phyloP scores from a whole-genome alignment of 2,888 invertebrate genomes.

The Eupeodes luniger region DNA sequence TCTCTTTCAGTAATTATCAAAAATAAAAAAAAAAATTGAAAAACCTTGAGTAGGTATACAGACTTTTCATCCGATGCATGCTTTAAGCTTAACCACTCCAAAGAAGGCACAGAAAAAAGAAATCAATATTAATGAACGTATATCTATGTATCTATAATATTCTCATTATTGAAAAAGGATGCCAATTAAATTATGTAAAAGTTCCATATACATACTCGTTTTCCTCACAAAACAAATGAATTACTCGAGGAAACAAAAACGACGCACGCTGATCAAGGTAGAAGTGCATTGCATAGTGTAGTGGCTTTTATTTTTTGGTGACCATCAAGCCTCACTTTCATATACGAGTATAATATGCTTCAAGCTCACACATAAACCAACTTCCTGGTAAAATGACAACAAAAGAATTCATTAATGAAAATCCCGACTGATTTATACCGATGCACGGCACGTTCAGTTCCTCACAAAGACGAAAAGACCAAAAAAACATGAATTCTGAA shows the following conservation, averaged over 20 bases:
- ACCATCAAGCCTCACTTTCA: not conserved
- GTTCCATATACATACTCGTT: not conserved
- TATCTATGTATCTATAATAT: not conserved
- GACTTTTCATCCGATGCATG: not conserved
- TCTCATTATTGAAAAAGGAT: constrained; percentile 27
- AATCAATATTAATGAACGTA: constrained; percentile 12
- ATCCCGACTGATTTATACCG: constrained; percentile 3
- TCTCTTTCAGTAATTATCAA: too few species aligned
- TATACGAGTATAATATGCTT: too few species aligned
- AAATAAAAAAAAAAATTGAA: not conserved
- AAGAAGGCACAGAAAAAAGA: not conserved
- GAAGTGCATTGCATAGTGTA: not conserved
- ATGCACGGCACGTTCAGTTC: not conserved
- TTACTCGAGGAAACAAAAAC: not conserved
- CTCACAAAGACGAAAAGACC: not conserved
- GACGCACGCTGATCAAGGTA: not conserved
- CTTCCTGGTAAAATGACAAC: constrained; percentile 28
- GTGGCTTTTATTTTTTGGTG: not conserved
- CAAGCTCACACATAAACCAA: not conserved
- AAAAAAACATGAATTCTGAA: not conserved
- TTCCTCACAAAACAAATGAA: not conserved
- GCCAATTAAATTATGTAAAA: constrained; percentile 32
- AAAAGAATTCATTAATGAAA: constrained; percentile 41
- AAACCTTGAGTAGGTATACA: too few species aligned
- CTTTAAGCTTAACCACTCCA: too few species aligned